Conservation (phyloP, 1,140 invertebrate species). For the Carposina sasakii region DNA sequence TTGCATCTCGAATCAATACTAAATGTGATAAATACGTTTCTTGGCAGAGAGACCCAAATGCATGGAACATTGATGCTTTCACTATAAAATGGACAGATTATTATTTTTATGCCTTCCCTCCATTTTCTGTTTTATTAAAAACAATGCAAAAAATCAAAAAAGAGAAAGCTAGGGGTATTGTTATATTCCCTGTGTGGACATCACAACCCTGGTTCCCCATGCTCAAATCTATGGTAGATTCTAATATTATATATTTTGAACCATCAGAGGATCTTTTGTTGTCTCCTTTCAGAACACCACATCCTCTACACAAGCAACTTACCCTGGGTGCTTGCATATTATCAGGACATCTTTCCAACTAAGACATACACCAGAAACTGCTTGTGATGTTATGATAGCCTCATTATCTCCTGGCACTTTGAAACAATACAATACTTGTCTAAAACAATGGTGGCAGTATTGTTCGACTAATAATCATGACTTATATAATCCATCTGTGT, state of each 20-base stretch:
- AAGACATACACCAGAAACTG: not conserved
- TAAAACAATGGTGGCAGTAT: not conserved
- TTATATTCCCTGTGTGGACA: not conserved
- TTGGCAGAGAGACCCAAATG: not conserved
- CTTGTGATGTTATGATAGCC: not conserved
- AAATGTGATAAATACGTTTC: not conserved
- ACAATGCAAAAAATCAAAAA: not conserved
- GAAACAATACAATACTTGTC: not conserved
- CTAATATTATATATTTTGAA: not conserved
- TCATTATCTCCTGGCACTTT: not conserved
- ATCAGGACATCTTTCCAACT: not conserved
- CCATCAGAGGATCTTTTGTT: not conserved
- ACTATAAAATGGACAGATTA: not conserved
- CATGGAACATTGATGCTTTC: not conserved
- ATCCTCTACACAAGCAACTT: not conserved
- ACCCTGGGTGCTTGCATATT: not conserved
- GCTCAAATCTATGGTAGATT: not conserved
- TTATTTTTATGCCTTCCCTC: not conserved
- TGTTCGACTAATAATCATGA: not conserved
- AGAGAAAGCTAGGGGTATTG: not conserved
- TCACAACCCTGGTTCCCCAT: not conserved
- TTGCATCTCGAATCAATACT: not conserved
- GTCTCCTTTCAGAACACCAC: not conserved
- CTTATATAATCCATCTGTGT: not conserved
- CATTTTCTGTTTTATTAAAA: slow-evolving; percentile 8